phyloP scores from a whole-genome alignment of 2,797 vertebrate species.

The Danio jaintianensis region DNA sequence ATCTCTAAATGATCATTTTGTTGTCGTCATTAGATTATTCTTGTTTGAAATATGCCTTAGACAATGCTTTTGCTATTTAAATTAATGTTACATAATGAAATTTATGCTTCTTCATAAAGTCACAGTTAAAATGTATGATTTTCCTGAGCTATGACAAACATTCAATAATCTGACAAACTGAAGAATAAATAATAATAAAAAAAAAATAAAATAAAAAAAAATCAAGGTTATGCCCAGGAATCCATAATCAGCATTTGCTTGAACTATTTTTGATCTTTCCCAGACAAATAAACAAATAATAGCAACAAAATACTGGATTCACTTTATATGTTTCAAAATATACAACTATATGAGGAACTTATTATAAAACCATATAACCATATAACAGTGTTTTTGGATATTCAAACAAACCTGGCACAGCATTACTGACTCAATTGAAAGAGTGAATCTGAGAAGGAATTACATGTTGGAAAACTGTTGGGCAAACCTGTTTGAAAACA shows the following conservation, averaged over 20 bases:
- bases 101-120: no score
- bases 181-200: no score
- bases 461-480: neutral
- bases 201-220: neutral
- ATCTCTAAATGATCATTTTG: no score
- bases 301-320: no score
- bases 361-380: neutral
- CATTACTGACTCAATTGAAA: neutral
- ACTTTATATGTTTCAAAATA: no score
- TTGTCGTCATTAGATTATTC: no score
- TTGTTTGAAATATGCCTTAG: no score
- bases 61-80: no score
- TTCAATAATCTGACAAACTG: neutral
- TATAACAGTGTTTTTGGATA: neutral
- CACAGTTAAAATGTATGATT: neutral
- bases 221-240: neutral
- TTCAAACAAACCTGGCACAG: neutral
- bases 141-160: neutral
- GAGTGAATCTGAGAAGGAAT: neutral
- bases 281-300: neutral
- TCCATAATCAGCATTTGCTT: neutral
- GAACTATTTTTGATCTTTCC: neutral
- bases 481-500: neutral
- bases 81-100: no score
- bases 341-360: no score